These are phyloP conservation scores for Cosmia trapezina DNA, from an alignment of 2,888 invertebrate genomes.

Conservation along the genomic window DNA sequence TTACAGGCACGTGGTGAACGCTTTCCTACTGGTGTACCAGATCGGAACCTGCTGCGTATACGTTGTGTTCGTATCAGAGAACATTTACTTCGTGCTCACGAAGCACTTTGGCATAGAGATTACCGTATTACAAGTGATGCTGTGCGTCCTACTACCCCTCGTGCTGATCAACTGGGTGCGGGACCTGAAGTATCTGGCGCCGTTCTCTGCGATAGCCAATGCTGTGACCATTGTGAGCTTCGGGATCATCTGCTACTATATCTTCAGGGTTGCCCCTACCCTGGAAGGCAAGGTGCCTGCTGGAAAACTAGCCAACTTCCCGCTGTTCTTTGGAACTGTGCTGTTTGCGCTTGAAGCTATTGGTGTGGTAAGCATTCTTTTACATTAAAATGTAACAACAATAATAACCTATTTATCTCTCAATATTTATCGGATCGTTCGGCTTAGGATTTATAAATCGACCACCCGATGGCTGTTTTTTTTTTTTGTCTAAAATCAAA, in stretches of 20 bases:
- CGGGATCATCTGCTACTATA: constrained; percentile 95
- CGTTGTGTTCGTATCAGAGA: constrained; percentile 97
- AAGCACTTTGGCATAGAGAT: constrained; percentile 87
- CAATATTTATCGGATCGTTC: background rate
- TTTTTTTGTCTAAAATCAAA: background rate
- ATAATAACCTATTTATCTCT: background rate
- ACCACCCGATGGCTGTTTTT: background rate
- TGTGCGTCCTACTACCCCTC: constrained; percentile 93
- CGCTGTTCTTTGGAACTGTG: constrained; percentile 98
- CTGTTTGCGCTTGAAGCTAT: constrained; percentile 99
- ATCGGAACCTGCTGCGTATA: constrained; percentile 99
- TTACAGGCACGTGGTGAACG: constrained; percentile 93
- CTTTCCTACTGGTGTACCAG: constrained; percentile 96
- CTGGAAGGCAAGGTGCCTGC: constrained; percentile 91
- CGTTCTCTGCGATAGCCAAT: constrained; percentile 97
- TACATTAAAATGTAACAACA: background rate
- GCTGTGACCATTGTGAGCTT: constrained; percentile 95
- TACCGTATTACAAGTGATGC: constrained; percentile 92
- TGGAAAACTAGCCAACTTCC: constrained; percentile 93
- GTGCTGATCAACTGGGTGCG: constrained; percentile 95
- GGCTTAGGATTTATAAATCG: background rate
- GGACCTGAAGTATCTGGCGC: constrained; percentile 96
- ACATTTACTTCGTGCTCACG: constrained; percentile 93
- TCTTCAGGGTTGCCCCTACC: constrained; percentile 93
- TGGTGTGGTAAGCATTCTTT: constrained; percentile 93